Percentiles rank a stretch among this genome's conserved stretches.
phyloP scores from a whole-genome alignment of 2,888 invertebrate genomes.

The Marronus borbonicus region DNA sequence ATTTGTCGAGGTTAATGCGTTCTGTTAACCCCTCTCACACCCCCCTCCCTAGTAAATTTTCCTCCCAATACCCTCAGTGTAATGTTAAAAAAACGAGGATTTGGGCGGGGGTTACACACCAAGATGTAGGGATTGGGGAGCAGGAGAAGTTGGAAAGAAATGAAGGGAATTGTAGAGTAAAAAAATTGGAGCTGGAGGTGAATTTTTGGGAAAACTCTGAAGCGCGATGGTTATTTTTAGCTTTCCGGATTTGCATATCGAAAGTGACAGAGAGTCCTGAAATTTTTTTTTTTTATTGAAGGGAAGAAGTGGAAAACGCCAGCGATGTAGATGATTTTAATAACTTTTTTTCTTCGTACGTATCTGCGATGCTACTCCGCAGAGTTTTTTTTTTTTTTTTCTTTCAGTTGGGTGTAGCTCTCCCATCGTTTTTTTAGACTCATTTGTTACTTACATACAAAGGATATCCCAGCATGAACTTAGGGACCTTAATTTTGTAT shows the following conservation, averaged over 20 bases:
- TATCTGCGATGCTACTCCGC: too few species aligned
- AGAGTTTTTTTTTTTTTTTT: too few species aligned
- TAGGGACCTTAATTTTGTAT: too few species aligned
- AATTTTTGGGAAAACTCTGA: background rate
- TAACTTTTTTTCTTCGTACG: too few species aligned
- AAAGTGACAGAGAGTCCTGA: background rate
- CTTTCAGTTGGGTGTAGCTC: too few species aligned
- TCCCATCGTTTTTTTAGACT: too few species aligned
- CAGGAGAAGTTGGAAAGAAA: background rate
- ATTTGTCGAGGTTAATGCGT: slow-evolving; percentile 32
- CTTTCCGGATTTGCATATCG: slow-evolving; percentile 17
- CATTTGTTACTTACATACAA: too few species aligned
- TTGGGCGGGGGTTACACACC: background rate
- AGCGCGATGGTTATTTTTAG: slow-evolving; percentile 23
- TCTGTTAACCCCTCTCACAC: background rate
- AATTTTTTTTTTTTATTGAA: slow-evolving; percentile 10
- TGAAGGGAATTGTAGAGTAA: background rate
- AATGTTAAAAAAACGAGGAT: too few species aligned
- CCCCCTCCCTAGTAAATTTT: background rate
- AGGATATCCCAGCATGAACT: too few species aligned
- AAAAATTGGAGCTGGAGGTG: background rate
- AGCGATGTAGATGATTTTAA: background rate
- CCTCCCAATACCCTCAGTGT: background rate
- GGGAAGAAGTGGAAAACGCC: background rate
- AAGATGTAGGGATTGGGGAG: background rate